phyloP scores from a whole-genome alignment of 2,797 vertebrate species.

The Oophaga sylvatica region DNA sequence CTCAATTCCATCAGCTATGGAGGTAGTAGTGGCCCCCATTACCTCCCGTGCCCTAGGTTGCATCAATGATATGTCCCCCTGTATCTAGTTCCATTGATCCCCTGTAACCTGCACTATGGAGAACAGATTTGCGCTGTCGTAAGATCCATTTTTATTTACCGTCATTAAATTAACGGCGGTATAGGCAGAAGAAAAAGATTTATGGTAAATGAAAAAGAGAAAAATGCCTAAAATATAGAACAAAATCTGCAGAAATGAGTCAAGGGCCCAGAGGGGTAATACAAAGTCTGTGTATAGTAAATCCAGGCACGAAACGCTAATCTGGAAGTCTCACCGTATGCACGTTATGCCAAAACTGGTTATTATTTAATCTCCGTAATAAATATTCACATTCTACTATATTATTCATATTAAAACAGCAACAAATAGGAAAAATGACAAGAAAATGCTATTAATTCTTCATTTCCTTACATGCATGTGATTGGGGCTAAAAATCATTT shows the following conservation, averaged over 20 bases:
- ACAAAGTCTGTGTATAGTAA: neutral
- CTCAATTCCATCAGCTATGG: too few relatives aligned
- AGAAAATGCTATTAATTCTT: neutral
- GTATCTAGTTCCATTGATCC: neutral
- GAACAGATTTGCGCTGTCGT: neutral
- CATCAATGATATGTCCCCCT: too few relatives aligned
- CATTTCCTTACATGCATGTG: neutral
- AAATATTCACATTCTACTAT: neutral
- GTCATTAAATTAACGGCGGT: neutral
- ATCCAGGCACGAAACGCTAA: constrained; percentile 6
- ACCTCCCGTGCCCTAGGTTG: too few relatives aligned
- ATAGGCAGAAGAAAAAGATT: neutral
- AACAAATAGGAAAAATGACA: neutral
- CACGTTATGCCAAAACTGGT: neutral
- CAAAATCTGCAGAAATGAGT: constrained; percentile 3
- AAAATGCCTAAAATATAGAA: constrained; percentile 16
- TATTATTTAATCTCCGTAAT: neutral
- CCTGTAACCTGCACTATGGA: neutral
- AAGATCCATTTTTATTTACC: neutral
- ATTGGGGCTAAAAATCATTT: too few relatives aligned
- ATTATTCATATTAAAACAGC: neutral
- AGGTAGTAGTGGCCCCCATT: too few relatives aligned
- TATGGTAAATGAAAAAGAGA: neutral
- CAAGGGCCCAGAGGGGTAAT: neutral
- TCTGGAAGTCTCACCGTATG: neutral